Percentiles rank a stretch among this genome's conserved stretches.
Evolutionary conservation across 2,888 invertebrate genomes (phyloP).

Genomic region (Baccha elongata): DNA sequence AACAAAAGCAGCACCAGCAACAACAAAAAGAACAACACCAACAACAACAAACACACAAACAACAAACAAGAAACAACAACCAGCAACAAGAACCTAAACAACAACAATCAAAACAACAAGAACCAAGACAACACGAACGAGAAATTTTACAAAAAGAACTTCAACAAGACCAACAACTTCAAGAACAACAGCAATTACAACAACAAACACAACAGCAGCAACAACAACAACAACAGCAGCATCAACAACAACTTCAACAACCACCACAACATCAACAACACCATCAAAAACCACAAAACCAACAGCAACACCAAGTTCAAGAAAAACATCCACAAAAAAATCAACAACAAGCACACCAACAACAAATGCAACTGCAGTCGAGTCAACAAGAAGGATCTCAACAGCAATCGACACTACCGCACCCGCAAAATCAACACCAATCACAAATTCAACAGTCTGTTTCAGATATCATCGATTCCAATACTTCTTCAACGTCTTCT

Average conservation of each 20-base stretch:
- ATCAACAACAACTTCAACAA: not conserved
- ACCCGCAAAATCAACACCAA: conserved; percentile 37
- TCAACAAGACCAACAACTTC: not conserved
- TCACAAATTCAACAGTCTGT: too few species aligned
- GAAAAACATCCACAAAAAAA: not conserved
- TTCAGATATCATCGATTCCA: not conserved
- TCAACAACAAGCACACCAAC: not conserved
- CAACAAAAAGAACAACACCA: conserved; percentile 8
- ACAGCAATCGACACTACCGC: conserved; percentile 27
- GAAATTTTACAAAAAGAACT: not conserved
- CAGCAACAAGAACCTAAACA: conserved; percentile 35
- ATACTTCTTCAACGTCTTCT: not conserved
- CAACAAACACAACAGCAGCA: conserved; percentile 47
- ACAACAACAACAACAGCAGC: conserved; percentile 6
- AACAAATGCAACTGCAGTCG: not conserved
- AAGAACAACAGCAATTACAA: not conserved
- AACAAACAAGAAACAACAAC: not conserved
- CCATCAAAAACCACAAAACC: not conserved
- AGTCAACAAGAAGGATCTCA: not conserved
- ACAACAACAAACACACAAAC: conserved; percentile 12
- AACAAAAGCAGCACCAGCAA: too few species aligned
- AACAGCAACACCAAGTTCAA: not conserved
- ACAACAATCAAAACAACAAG: not conserved
- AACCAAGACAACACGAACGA: not conserved
- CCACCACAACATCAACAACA: conserved; percentile 36